These are phyloP conservation scores for Diacarnus erythraeanus DNA, from an alignment of 37 sponge, comb jelly and placozoan species.

Conservation along the genomic window DNA sequence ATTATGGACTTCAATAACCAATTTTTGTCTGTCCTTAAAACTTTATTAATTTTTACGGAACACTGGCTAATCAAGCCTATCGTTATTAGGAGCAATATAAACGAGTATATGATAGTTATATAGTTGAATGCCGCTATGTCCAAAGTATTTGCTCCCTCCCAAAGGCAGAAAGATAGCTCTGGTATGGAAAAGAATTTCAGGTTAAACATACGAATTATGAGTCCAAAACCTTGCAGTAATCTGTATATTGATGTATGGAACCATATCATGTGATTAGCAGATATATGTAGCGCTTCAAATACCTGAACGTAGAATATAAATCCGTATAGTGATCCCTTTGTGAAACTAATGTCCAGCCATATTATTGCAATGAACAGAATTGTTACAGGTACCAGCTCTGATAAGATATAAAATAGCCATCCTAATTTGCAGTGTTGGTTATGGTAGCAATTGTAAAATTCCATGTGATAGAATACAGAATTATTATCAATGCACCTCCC, in stretches of 20 bases:
- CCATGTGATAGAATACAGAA: constrained; percentile 37
- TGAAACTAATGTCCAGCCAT: constrained; percentile 35
- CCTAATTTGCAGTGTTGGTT: constrained; percentile 9
- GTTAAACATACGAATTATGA: constrained; percentile 9
- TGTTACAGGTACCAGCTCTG: constrained; percentile 38
- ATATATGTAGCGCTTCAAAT: not conserved
- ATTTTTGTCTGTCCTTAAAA: not conserved
- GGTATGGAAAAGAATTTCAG: constrained; percentile 34
- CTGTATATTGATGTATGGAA: not conserved
- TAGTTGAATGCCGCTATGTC: constrained; percentile 40
- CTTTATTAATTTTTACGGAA: not conserved
- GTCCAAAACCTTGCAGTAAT: not conserved
- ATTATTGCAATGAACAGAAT: constrained; percentile 17
- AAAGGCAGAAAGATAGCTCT: constrained; percentile 31
- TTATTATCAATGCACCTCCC: constrained; percentile 12
- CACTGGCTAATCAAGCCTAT: not conserved
- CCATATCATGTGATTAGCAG: not conserved
- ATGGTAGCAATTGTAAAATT: constrained; percentile 1
- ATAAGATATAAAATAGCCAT: constrained; percentile 26
- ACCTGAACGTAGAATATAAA: constrained; percentile 49
- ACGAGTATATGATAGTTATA: constrained; percentile 22
- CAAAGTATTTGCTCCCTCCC: constrained; percentile 20
- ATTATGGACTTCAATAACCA: not conserved
- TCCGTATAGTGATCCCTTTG: constrained; percentile 36
- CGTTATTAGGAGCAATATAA: not conserved